phyloP scores from a whole-genome alignment of 1,140 invertebrate species.

The Ips nitidus region DNA sequence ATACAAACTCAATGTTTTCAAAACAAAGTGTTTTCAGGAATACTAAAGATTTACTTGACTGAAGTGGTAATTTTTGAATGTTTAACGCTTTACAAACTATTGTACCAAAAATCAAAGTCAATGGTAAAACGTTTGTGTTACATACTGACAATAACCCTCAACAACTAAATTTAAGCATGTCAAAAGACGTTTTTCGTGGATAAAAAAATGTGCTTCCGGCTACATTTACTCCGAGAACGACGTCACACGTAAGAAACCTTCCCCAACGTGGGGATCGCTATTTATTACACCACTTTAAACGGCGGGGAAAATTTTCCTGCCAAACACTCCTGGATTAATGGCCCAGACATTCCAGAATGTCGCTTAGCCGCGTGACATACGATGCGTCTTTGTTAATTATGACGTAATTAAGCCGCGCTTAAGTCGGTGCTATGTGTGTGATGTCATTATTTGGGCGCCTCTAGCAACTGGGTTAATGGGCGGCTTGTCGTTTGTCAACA shows the following conservation, averaged over 20 bases:
- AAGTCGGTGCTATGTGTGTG: conserved; percentile 18
- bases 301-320: conserved; percentile 4
- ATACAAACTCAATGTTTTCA: too few species aligned
- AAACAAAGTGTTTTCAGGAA: too few species aligned
- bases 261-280: not conserved
- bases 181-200: too few species aligned
- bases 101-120: too few species aligned
- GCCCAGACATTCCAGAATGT: conserved; percentile 21
- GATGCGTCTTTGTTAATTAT: conserved; percentile 27
- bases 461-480: conserved; percentile 21
- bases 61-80: too few species aligned
- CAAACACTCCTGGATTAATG: conserved; percentile 15
- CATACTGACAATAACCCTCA: too few species aligned
- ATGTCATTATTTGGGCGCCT: conserved; percentile 21
- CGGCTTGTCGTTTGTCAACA: conserved; percentile 10
- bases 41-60: too few species aligned
- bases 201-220: too few species aligned
- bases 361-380: conserved; percentile 1
- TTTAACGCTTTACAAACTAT: too few species aligned
- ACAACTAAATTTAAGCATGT: too few species aligned
- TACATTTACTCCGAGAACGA: too few species aligned
- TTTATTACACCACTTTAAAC: conserved; percentile 6
- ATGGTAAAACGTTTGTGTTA: too few species aligned
- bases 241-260: not conserved
- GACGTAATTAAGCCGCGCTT: conserved; percentile 25